Evolutionary conservation across 2,113 vertebrate genomes (phyloP).

Genomic region (Nothobranchius furzeri): DNA sequence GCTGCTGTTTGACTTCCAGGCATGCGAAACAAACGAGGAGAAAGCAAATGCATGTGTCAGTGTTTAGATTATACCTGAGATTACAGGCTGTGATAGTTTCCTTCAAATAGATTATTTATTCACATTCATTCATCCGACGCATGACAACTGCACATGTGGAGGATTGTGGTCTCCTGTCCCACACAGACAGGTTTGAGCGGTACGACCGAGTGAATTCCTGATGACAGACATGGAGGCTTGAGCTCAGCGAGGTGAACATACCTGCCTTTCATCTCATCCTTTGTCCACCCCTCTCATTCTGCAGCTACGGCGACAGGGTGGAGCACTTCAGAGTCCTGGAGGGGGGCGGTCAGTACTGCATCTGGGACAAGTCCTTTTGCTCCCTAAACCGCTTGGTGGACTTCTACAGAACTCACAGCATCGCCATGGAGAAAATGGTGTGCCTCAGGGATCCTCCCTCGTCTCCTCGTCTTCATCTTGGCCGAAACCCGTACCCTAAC

Average conservation of each 20-base stretch:
- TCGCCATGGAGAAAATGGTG: constrained; percentile 82
- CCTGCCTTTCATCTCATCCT: not conserved
- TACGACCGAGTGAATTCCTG: not conserved
- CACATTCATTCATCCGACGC: too few relatives aligned
- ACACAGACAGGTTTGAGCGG: not conserved
- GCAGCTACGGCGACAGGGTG: constrained; percentile 85
- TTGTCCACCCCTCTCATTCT: not conserved
- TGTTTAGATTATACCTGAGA: too few relatives aligned
- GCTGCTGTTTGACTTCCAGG: too few relatives aligned
- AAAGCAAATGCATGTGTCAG: too few relatives aligned
- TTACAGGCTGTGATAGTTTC: too few relatives aligned
- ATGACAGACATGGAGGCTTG: not conserved
- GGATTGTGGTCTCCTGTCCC: not conserved
- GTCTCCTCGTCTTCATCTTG: constrained; percentile 26
- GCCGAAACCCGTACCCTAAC: constrained; percentile 68
- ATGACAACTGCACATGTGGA: not conserved
- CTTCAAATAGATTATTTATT: too few relatives aligned
- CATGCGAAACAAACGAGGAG: too few relatives aligned
- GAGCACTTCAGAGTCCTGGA: constrained; percentile 92
- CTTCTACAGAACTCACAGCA: constrained; percentile 86
- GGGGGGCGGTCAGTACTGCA: constrained; percentile 85
- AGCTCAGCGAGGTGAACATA: not conserved
- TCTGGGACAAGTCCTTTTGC: constrained; percentile 91
- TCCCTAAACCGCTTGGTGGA: constrained; percentile 91
- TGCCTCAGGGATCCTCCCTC: constrained; percentile 77